Evolutionary conservation across 2,888 invertebrate genomes (phyloP).

Genomic region (Agrochola lota): DNA sequence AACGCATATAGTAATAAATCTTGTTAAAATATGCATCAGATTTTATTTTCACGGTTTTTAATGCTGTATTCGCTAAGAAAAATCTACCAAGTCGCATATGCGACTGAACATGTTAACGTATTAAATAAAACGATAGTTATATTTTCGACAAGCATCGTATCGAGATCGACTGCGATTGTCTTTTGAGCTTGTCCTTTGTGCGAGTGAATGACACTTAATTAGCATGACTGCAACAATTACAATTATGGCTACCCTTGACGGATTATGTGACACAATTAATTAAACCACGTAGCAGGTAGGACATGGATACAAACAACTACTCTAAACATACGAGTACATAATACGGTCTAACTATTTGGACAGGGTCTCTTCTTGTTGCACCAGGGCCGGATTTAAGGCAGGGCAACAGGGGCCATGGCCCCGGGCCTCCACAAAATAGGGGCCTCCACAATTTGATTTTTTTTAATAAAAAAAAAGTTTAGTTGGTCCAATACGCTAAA

Average conservation of each 20-base stretch:
- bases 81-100: too few species aligned
- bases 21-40: not conserved
- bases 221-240: constrained; percentile 27
- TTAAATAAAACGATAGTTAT: not conserved
- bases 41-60: too few species aligned
- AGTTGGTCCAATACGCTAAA: too few species aligned
- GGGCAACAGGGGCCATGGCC: too few species aligned
- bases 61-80: too few species aligned
- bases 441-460: too few species aligned
- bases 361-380: not conserved
- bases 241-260: constrained; percentile 25
- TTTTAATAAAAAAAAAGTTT: too few species aligned
- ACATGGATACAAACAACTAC: not conserved
- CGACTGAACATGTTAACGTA: not conserved
- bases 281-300: not conserved
- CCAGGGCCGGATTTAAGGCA: too few species aligned
- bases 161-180: not conserved
- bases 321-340: too few species aligned
- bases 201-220: constrained; percentile 35
- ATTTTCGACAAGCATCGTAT: constrained; percentile 6
- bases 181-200: constrained; percentile 6
- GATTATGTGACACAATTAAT: constrained; percentile 8
- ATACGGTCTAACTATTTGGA: too few species aligned
- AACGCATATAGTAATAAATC: too few species aligned
- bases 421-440: too few species aligned